These are phyloP conservation scores for Porphyrio hochstetteri DNA, from an alignment of 2,113 vertebrate genomes.

Conservation along the genomic window DNA sequence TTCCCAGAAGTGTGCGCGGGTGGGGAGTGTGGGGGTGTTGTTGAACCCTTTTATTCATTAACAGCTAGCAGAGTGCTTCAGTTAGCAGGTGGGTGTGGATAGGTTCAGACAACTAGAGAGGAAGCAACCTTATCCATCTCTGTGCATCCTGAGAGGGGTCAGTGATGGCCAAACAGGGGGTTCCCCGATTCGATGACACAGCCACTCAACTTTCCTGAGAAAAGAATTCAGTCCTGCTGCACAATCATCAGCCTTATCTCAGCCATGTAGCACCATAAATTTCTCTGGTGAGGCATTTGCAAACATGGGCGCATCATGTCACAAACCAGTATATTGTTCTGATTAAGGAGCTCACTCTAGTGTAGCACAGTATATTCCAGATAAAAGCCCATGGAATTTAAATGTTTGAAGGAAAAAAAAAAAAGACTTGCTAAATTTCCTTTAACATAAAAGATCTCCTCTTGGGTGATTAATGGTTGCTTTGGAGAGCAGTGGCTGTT, in stretches of 20 bases:
- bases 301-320: neutral
- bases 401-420: neutral
- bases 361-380: neutral
- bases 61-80: neutral
- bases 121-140: neutral
- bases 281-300: neutral
- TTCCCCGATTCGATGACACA: rapidly evolving
- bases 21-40: no score
- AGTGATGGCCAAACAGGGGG: neutral
- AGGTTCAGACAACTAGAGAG: neutral
- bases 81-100: neutral
- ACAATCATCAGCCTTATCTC: neutral
- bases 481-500: neutral
- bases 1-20: no score
- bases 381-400: neutral
- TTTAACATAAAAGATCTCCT: neutral
- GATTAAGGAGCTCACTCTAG: neutral
- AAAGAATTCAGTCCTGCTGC: neutral
- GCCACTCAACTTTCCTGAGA: neutral
- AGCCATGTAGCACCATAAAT: neutral
- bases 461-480: neutral
- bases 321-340: neutral
- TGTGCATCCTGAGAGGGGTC: neutral
- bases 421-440: neutral
- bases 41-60: neutral